Evolutionary conservation across 2,888 invertebrate genomes (phyloP).

Genomic region (Sussaba pulchella): DNA sequence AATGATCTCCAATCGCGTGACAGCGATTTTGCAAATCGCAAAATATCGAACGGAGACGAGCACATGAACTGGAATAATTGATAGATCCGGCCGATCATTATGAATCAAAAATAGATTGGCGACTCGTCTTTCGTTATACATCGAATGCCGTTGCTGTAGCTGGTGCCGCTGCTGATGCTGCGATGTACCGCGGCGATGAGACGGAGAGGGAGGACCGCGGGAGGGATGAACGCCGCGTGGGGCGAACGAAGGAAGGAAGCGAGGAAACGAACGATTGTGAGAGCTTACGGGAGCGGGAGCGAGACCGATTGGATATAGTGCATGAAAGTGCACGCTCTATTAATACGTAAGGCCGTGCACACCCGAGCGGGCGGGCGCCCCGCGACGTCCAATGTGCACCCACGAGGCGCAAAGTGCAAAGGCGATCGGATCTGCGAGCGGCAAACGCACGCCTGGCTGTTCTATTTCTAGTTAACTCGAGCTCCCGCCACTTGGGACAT

Average conservation of each 20-base stretch:
- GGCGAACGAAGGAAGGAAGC: conserved; percentile 20
- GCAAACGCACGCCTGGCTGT: conserved; percentile 40
- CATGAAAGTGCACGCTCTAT: conserved; percentile 68
- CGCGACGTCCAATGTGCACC: conserved; percentile 59
- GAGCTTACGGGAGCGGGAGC: neutral
- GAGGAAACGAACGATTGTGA: neutral
- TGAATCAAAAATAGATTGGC: conserved; percentile 25
- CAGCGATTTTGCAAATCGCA: too few relatives aligned
- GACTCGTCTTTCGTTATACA: neutral
- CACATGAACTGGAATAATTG: conserved; percentile 11
- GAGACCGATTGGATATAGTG: conserved; percentile 8
- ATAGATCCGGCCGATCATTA: conserved; percentile 6
- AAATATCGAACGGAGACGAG: too few relatives aligned
- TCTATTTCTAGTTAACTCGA: conserved; percentile 55
- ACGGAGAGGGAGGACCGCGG: neutral
- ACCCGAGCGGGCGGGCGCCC: conserved; percentile 50
- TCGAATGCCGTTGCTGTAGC: neutral
- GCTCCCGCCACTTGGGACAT: conserved; percentile 19
- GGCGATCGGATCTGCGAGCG: conserved; percentile 44
- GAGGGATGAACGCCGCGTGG: conserved; percentile 21
- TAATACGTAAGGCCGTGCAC: conserved; percentile 65
- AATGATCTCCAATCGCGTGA: too few relatives aligned
- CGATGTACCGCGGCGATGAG: neutral
- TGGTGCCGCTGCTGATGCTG: neutral
- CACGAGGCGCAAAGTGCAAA: conserved; percentile 62